A percentile compares a stretch with the other conserved stretches of the same genome.
phyloP scores from a whole-genome alignment of 2,113 vertebrate species.

The Hiodon alosoides region DNA sequence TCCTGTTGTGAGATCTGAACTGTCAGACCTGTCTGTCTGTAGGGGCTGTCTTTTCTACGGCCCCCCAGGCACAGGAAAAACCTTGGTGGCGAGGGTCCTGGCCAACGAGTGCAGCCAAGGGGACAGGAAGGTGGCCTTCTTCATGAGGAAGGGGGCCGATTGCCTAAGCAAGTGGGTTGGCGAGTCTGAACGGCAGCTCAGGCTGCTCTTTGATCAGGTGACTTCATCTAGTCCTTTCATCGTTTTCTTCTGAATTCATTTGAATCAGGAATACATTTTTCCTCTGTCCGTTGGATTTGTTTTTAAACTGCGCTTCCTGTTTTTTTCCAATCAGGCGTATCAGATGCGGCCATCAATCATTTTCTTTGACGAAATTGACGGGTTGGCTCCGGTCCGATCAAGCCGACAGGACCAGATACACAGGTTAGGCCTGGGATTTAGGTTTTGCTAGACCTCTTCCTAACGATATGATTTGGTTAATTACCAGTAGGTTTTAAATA shows the following conservation, averaged over 20 bases:
- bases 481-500: too few relatives aligned
- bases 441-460: too few relatives aligned
- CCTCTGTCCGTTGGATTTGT: not conserved
- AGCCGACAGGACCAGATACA: conserved; percentile 99
- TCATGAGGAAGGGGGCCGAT: conserved; percentile 98
- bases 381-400: conserved; percentile 95
- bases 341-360: conserved; percentile 98
- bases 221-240: conserved; percentile 19
- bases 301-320: conserved; percentile 8
- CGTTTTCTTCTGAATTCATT: too few relatives aligned
- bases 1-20: not conserved
- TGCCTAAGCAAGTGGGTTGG: conserved; percentile 99
- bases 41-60: conserved; percentile 99
- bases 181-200: conserved; percentile 94
- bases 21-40: not conserved
- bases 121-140: conserved; percentile 94
- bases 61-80: conserved; percentile 96
- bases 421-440: conserved; percentile 78
- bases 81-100: conserved; percentile 92
- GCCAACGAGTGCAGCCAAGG: conserved; percentile 98
- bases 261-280: too few relatives aligned
- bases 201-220: conserved; percentile 98
- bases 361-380: conserved; percentile 99
- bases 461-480: not conserved
- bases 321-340: conserved; percentile 71